Evolutionary conservation across 1,140 invertebrate species (phyloP), one percentile per base, ranked within the genome.

Genomic region (Conus ventricosus): DNA sequence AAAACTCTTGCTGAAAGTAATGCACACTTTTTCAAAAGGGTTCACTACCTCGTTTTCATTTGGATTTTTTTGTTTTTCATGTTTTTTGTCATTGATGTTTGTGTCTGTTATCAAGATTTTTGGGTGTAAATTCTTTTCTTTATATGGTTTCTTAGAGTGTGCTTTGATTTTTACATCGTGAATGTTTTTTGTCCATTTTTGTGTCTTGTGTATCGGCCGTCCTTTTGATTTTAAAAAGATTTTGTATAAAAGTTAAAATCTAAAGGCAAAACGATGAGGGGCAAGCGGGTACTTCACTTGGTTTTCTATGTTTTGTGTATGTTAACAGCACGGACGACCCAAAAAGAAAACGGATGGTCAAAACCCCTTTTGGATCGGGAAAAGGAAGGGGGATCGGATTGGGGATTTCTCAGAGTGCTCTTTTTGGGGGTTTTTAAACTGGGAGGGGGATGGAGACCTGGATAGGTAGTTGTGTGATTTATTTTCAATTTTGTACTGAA

Each of bases 301-400:
- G n/a, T 39, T 1, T 39, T 39, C 39, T 39, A 39, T 39, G 39
- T 39, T 39, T 39, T 39, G 39, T 39, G 39, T 71, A n/a, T 90
- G 25, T 51, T 88, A 92, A 76, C 94, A 97, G 96, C 98, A 99
- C 95, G 98, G 98, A 11, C 5, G 98, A 99, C 96, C 98, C 0
- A 97, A 96, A 15, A 98, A 99, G 89, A 98, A 99, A 93, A 99
- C 96, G 98, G 98, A 99, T 95, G 98, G 98, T 0, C 97, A 98
- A 98, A 97, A 0, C 98, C 99, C n/a, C n/a, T n/a, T 0, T 96
- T 99, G 60, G 98, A 99, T 96, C 95, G 99, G 80, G 98, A 98
- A 4, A 96, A 97, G 88, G 98, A 98, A 85, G n/a, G n/a, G 97
- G 0, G 98, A 99, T 96, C 97, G 92, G 98, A 99, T 95, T 99